Evolutionary conservation across 2,888 invertebrate genomes (phyloP).

Genomic region (Caradrina clavipalpis): DNA sequence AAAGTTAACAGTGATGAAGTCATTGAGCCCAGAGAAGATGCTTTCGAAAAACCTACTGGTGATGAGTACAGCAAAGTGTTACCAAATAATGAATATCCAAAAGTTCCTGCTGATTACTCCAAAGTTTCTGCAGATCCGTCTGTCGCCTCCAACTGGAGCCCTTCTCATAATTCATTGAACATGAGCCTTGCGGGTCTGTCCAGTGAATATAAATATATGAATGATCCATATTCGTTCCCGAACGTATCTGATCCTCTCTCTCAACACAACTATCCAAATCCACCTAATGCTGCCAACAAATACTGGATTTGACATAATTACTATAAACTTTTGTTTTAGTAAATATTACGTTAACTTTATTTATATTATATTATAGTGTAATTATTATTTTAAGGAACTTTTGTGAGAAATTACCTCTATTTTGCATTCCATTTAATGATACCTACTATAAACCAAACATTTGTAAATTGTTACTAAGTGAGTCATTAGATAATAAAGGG

Average conservation of each 20-base stretch:
- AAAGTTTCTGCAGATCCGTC: constrained; percentile 88
- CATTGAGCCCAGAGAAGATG: constrained; percentile 84
- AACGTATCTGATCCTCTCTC: constrained; percentile 85
- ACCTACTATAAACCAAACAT: constrained; percentile 86
- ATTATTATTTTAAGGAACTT: constrained; percentile 68
- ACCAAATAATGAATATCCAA: constrained; percentile 90
- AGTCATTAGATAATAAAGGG: constrained; percentile 84
- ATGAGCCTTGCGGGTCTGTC: constrained; percentile 87
- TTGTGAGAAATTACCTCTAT: constrained; percentile 85
- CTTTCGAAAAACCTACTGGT: constrained; percentile 80
- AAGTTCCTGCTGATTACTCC: constrained; percentile 89
- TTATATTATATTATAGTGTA: constrained; percentile 75
- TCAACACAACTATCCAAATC: constrained; percentile 87
- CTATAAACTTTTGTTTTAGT: constrained; percentile 59
- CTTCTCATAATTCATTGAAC: constrained; percentile 87
- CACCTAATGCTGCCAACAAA: constrained; percentile 85
- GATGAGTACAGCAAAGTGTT: constrained; percentile 85
- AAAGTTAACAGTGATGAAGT: constrained; percentile 84
- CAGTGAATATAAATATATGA: constrained; percentile 89
- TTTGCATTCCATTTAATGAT: constrained; percentile 85
- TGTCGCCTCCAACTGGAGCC: constrained; percentile 89
- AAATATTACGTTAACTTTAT: constrained; percentile 72
- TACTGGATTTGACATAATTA: constrained; percentile 87
- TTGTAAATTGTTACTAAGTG: constrained; percentile 81
- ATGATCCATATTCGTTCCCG: constrained; percentile 88